phyloP scores from a whole-genome alignment of 2,888 invertebrate genomes.

The Acleris literana region DNA sequence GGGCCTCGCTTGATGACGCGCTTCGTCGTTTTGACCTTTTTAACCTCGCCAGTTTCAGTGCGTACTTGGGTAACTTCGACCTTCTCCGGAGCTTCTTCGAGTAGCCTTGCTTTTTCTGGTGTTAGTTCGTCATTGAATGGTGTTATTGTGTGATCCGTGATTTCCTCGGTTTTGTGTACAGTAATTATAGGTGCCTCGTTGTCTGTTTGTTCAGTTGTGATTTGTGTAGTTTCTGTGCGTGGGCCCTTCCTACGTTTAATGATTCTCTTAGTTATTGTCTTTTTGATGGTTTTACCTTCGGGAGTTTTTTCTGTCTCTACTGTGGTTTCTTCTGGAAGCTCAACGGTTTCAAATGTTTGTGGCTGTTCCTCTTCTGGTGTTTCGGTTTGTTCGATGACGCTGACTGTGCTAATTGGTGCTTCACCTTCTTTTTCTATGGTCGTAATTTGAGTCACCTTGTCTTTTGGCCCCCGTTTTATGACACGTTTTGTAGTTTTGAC shows the following conservation, averaged over 20 bases:
- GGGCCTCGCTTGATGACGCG: conserved; percentile 42
- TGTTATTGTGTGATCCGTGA: conserved; percentile 53
- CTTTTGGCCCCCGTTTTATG: conserved; percentile 45
- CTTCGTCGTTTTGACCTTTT: no score
- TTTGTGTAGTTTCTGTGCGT: conserved; percentile 50
- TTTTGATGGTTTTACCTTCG: conserved; percentile 42
- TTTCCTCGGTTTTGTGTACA: conserved; percentile 44
- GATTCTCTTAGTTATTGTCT: conserved; percentile 45
- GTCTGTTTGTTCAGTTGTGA: conserved; percentile 57
- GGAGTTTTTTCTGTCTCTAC: conserved; percentile 52
- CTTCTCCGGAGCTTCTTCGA: conserved; percentile 30
- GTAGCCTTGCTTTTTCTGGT: conserved; percentile 3
- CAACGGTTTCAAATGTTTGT: neutral
- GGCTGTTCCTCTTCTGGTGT: no score
- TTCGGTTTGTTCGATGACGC: no score
- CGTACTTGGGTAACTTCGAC: conserved; percentile 51
- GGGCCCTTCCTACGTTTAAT: conserved; percentile 44
- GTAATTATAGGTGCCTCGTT: conserved; percentile 47
- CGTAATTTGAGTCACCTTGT: conserved; percentile 63
- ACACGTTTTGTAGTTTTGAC: no score
- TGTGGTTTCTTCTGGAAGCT: conserved; percentile 45
- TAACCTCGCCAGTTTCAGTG: conserved; percentile 44
- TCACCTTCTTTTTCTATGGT: no score
- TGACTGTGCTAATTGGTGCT: no score
- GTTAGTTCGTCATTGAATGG: conserved; percentile 42